Base-by-base conservation (phyloP, 2,888 invertebrate genomes). In the Standfussiana lucernea region DNA sequence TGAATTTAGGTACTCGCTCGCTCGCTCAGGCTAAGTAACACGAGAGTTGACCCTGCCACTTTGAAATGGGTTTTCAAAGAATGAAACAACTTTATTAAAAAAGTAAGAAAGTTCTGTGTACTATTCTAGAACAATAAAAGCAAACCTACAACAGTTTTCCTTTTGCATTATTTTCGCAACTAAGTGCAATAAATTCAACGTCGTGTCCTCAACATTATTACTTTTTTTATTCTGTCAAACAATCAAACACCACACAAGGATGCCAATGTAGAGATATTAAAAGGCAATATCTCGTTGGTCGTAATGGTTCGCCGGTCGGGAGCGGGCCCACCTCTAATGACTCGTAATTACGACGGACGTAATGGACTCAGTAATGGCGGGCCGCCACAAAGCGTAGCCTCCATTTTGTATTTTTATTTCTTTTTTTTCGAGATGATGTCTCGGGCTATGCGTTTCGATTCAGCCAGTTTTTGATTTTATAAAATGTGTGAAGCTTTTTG, bases 321-420 rank as follows among this genome's bases (percentile, higher is more conserved):
- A 93, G 95, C 94, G 92, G 90, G 89, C 89, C 86, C 89, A 88
- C 84, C 89, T 92, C 94, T 96, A 96, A 96, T 96, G 95, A 95
- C 95, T 92, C 92, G 94, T 95, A 96, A 96, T 96, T 96, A 95
- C 95, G 93, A 86, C 84, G 89, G 86, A 79, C 89, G 95, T 96
- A 96, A 96, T 96, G 94, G 95, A 93, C 92, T 91, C 93, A 82
- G 93, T 92, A 93, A 94, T 94, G 93, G 93, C 94, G 95, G 95
- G 90, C 92, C 89, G 93, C 93, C 94, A 94, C 95, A 96, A 96
- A 95, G 95, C 92, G 87, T 84, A 90, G 91, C 93, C 92, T 91
- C 92, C 93, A 94, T 94, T 94, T 94, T 93, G 92, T 91, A 76
- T 91, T 93, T 92, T 92, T 90, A 87, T 90, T 91, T 92, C 89